These are phyloP conservation scores for Oostethus manadensis DNA, from an alignment of 2,113 vertebrate species.

Conservation along the genomic window DNA sequence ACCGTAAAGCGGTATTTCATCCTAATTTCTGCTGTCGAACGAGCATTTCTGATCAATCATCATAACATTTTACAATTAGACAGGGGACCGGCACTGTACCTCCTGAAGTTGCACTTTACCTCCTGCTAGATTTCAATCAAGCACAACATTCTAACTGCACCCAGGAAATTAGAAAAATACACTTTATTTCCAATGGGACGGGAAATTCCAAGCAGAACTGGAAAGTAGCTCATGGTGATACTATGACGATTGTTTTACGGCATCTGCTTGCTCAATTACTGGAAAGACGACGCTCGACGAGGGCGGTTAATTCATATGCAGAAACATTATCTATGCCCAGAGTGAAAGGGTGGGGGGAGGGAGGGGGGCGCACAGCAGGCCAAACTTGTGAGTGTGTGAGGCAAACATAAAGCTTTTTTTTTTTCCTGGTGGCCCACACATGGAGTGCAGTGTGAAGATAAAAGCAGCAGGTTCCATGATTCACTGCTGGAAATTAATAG, in stretches of 20 bases:
- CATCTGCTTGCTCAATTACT: slow-evolving; percentile 69
- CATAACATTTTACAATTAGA: slow-evolving; percentile 26
- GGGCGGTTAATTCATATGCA: slow-evolving; percentile 67
- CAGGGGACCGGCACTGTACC: slow-evolving; percentile 17
- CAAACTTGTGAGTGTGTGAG: slow-evolving; percentile 60
- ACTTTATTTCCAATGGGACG: not conserved
- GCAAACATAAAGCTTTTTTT: slow-evolving; percentile 53
- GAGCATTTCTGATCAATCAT: slow-evolving; percentile 73
- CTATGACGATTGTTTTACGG: slow-evolving; percentile 67
- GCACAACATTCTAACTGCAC: slow-evolving; percentile 60
- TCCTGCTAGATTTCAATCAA: slow-evolving; percentile 56
- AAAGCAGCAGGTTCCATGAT: slow-evolving; percentile 63
- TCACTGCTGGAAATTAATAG: slow-evolving; percentile 65
- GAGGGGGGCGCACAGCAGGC: slow-evolving; percentile 32
- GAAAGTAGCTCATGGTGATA: slow-evolving; percentile 38
- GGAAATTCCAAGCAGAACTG: slow-evolving; percentile 32
- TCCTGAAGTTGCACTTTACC: slow-evolving; percentile 64
- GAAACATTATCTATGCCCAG: slow-evolving; percentile 65
- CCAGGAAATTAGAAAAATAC: slow-evolving; percentile 25
- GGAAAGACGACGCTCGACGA: slow-evolving; percentile 64
- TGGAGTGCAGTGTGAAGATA: slow-evolving; percentile 44
- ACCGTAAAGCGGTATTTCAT: not conserved
- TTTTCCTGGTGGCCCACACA: slow-evolving; percentile 62
- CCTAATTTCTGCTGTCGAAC: slow-evolving; percentile 52
- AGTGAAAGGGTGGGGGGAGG: slow-evolving; percentile 12